Evolutionary conservation across 2,797 vertebrate genomes (phyloP), one percentile per base, ranked within the genome.

Genomic region (Helostoma temminkii): DNA sequence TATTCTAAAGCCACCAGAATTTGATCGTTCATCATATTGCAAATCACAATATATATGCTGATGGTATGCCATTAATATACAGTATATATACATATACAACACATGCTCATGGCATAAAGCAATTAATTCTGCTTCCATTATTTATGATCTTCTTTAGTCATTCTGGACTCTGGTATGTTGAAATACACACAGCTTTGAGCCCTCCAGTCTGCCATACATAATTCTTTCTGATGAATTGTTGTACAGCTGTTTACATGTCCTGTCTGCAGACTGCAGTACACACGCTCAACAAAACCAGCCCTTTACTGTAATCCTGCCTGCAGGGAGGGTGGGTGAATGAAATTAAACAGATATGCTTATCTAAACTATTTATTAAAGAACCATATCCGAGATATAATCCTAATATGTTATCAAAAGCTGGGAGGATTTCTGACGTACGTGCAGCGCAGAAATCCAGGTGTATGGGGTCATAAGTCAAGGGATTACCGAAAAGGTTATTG

Each of bases 371-470:
- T 94, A 94, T 95, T 93, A 85, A 92, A 94, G 90, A 93, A 91
- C 83, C 90, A 92, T 93, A 94, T 90, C 90, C 90, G 89, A 93
- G 88, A 92, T 86, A 91, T 95, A 97, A 97, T 97, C 96, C 95
- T 92, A 93, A 93, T 91, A 94, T 92, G 91, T 89, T 89, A 93
- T 94, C 92, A 89, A 89, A 90, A 90, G 86, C 92, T 21, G 28
- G 80, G 88, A 86, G 93, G 93, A 95, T 94, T 96, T 83, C 8
- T 9, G 67, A 66, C 39, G 79, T 85, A 82, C 82, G 53, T 61
- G 62, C 66, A 73, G 80, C 15, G n/a, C 68, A 77, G 72, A 78
- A 84, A 80, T 95, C 93, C 95, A 98, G 96, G 97, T 97, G 95
- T 96, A 96, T 93, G 56, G 90, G 94, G 94, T 93, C 88, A 88